Percentiles rank a stretch among this genome's conserved stretches.
Evolutionary conservation across 1,140 invertebrate species (phyloP).

Genomic region (Chymomyza costata): DNA sequence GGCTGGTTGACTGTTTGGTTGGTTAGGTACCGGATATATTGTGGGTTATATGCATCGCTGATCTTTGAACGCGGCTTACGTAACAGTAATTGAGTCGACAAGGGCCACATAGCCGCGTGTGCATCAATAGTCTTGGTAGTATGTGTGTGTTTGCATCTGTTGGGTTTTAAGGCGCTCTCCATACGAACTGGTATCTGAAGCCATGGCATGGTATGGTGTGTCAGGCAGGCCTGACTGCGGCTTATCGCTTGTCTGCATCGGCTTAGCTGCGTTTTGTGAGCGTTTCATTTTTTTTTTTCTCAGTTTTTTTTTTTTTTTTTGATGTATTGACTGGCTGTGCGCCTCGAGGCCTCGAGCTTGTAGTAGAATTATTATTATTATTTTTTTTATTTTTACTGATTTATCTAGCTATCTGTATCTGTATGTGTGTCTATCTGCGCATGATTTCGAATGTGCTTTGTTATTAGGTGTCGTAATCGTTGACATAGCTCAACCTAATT

Average conservation of each 20-base stretch:
- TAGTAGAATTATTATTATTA: conserved; percentile 14
- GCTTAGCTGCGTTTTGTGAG: conserved; percentile 33
- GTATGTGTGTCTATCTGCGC: conserved; percentile 28
- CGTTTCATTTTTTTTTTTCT: no score
- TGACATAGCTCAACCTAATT: conserved; percentile 67
- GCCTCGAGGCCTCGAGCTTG: conserved; percentile 32
- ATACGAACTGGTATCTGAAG: conserved; percentile 26
- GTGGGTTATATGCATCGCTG: conserved; percentile 60
- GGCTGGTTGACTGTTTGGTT: conserved; percentile 4
- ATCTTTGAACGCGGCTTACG: conserved; percentile 54
- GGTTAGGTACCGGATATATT: conserved; percentile 40
- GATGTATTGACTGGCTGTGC: conserved; percentile 12
- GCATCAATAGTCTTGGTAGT: conserved; percentile 1
- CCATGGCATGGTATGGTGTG: neutral
- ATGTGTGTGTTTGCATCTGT: conserved; percentile 51
- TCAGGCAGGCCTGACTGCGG: conserved; percentile 2
- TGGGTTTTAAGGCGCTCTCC: conserved; percentile 29
- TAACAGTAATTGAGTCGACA: conserved; percentile 54
- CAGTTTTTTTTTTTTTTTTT: conserved; percentile 11
- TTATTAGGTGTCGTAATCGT: conserved; percentile 66
- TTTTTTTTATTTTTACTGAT: conserved; percentile 10
- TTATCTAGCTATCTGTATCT: conserved; percentile 10
- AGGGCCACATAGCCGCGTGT: conserved; percentile 1
- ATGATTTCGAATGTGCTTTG: conserved; percentile 16
- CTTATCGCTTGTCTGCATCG: conserved; percentile 46